Evolutionary conservation across 2,888 invertebrate genomes (phyloP).

Genomic region (Conomelus anceps): DNA sequence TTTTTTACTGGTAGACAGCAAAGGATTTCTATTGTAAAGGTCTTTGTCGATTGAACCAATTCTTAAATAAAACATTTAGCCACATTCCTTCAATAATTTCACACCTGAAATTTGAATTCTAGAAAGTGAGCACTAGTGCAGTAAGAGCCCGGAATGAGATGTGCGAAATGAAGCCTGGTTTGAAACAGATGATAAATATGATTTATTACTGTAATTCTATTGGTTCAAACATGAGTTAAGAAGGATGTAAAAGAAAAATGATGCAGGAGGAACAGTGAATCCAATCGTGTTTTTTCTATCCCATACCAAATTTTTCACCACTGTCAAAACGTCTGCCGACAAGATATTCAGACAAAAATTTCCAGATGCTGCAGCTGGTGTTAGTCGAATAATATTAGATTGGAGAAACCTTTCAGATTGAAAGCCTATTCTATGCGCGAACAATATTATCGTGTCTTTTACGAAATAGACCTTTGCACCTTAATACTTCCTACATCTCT

Average conservation of each 20-base stretch:
- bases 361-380: background rate
- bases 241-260: background rate
- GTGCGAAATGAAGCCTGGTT: background rate
- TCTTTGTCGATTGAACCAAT: no score
- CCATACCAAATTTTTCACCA: background rate
- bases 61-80: no score
- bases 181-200: background rate
- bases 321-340: background rate
- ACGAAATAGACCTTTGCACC: no score
- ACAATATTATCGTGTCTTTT: background rate
- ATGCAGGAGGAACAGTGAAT: background rate
- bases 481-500: no score
- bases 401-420: background rate
- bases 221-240: background rate
- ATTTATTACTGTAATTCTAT: background rate
- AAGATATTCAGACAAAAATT: background rate
- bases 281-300: background rate
- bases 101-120: no score
- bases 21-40: no score
- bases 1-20: no score
- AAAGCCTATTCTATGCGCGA: background rate
- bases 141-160: background rate
- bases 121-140: no score
- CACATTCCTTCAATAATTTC: no score
- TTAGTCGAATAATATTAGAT: background rate